Percentiles rank a stretch among this genome's conserved stretches.
These are phyloP conservation scores for Cheilosia scutellata DNA, from an alignment of 2,888 invertebrate genomes.

Conservation along the genomic window DNA sequence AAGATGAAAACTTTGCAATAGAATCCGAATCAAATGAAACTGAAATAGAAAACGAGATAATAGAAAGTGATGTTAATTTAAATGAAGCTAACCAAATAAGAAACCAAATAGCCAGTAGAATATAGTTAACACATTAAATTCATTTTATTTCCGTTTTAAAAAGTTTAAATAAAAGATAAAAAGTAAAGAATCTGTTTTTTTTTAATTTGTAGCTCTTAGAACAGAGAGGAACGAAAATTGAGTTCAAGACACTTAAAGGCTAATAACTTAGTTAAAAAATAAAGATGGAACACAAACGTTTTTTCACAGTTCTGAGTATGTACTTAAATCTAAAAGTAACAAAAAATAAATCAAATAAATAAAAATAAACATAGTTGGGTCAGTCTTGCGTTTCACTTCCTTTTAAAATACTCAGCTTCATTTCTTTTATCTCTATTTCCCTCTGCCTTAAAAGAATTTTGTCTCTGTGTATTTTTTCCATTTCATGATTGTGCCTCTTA, in stretches of 20 bases:
- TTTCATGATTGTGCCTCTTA: no score
- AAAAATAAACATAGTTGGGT: no score
- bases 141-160: neutral
- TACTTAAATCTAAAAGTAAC: no score
- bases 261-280: no score
- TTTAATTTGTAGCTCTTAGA: no score
- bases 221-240: no score
- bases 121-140: neutral
- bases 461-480: neutral
- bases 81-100: constrained; percentile 7
- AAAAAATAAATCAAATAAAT: no score
- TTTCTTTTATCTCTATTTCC: neutral
- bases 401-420: neutral
- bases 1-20: constrained; percentile 3
- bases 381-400: neutral
- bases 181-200: no score
- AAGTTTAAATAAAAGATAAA: no score
- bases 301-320: no score
- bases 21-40: constrained; percentile 2
- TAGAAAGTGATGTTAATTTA: neutral
- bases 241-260: no score
- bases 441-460: neutral
- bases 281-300: no score
- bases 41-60: neutral
- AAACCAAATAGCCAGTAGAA: neutral